phyloP scores from a whole-genome alignment of 92 coral and sea anemone genomes.

The Epizoanthus stellaris region DNA sequence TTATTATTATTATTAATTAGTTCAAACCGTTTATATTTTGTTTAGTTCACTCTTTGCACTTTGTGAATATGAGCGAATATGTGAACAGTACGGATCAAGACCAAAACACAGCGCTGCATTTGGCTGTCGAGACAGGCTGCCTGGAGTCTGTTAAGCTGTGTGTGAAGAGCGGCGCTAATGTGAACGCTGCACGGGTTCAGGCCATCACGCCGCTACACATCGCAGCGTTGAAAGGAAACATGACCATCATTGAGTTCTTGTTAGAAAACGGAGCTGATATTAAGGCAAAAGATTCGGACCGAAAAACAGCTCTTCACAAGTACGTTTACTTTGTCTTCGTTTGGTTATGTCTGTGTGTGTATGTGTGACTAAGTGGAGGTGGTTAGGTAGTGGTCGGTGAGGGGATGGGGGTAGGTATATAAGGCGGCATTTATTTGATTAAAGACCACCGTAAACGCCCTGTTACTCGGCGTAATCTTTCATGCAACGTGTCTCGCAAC shows the following conservation, averaged over 20 bases:
- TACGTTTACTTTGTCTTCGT: slow-evolving; percentile 5
- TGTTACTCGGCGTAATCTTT: too few relatives aligned
- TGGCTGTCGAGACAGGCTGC: slow-evolving; percentile 66
- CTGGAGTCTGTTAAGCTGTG: slow-evolving; percentile 59
- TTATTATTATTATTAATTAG: neutral
- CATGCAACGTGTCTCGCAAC: too few relatives aligned
- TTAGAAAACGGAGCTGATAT: slow-evolving; percentile 64
- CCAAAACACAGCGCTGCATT: slow-evolving; percentile 63
- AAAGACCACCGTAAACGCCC: too few relatives aligned
- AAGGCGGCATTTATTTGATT: too few relatives aligned
- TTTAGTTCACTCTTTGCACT: slow-evolving; percentile 21
- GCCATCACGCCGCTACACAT: slow-evolving; percentile 76
- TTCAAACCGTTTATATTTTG: neutral
- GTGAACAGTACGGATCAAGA: slow-evolving; percentile 62
- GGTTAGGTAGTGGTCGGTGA: neutral
- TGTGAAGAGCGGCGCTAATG: slow-evolving; percentile 64
- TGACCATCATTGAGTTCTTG: slow-evolving; percentile 61
- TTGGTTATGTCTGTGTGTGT: neutral
- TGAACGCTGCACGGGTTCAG: slow-evolving; percentile 60
- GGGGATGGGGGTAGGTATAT: too few relatives aligned
- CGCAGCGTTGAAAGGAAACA: slow-evolving; percentile 81
- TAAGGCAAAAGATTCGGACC: slow-evolving; percentile 61
- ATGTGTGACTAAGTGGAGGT: neutral
- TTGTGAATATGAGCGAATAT: slow-evolving; percentile 36
- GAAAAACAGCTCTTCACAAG: slow-evolving; percentile 80